These are phyloP conservation scores for Megathymus violae DNA, from an alignment of 1,140 invertebrate species.

Conservation along the genomic window DNA sequence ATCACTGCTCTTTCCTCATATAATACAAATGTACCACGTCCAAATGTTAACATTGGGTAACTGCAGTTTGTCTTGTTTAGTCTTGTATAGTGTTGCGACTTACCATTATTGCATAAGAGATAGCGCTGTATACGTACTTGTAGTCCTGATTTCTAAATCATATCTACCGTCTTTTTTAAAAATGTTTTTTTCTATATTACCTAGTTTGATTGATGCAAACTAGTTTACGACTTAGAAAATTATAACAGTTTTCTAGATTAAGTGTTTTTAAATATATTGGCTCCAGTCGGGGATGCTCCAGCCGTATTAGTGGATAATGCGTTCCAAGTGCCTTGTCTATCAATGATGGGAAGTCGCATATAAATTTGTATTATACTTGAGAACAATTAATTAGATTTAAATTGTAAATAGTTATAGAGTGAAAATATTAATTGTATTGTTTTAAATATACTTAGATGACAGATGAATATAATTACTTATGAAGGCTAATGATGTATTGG, in stretches of 20 bases:
- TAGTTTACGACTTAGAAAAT: too few relatives aligned
- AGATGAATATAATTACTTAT: background rate
- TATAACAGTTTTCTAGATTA: too few relatives aligned
- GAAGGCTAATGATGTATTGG: background rate
- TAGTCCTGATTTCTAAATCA: too few relatives aligned
- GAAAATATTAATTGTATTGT: background rate
- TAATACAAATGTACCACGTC: background rate
- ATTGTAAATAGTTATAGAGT: background rate
- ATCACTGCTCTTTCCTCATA: conserved; percentile 4
- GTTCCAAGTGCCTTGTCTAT: background rate
- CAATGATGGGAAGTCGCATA: background rate
- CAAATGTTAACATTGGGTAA: background rate
- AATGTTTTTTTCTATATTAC: too few relatives aligned
- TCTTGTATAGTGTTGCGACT: background rate
- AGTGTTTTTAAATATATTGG: too few relatives aligned
- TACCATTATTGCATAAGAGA: background rate
- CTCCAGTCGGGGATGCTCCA: too few relatives aligned
- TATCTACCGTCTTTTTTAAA: too few relatives aligned
- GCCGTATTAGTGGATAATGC: too few relatives aligned
- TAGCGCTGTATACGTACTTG: background rate
- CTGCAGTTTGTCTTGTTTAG: background rate
- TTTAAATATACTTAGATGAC: background rate
- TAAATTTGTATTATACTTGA: background rate
- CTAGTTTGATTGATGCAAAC: too few relatives aligned
- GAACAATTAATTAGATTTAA: background rate